Conservation (phyloP, 2,797 vertebrate genomes). For the Sciurus carolinensis region DNA sequence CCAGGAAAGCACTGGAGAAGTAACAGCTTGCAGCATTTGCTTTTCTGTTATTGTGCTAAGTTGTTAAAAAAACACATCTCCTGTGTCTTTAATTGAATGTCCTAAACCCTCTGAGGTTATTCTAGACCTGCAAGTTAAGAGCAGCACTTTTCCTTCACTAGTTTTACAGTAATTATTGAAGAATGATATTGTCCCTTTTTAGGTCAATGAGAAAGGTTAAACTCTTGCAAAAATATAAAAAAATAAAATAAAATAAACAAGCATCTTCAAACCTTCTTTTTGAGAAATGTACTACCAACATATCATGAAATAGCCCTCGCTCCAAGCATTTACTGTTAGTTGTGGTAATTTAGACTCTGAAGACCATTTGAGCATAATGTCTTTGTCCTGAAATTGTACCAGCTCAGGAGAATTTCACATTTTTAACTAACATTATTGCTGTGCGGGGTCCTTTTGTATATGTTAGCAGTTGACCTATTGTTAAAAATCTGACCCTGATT, state of each 20-base stretch:
- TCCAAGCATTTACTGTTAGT: neutral
- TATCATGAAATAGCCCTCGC: neutral
- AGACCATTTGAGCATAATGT: conserved; percentile 50
- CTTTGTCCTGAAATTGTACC: conserved; percentile 50
- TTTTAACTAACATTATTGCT: conserved; percentile 67
- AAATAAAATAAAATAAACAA: neutral
- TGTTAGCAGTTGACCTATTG: conserved; percentile 49
- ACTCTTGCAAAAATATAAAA: neutral
- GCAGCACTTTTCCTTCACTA: neutral
- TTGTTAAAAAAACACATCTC: neutral
- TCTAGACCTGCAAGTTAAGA: neutral
- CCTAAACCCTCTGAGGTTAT: neutral
- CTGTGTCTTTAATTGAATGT: neutral
- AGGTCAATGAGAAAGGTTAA: neutral
- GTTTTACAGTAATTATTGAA: conserved; percentile 2
- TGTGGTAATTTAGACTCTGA: conserved; percentile 38
- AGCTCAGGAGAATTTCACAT: conserved; percentile 52
- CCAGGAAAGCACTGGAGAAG: neutral
- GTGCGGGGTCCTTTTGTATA: neutral
- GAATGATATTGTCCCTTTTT: neutral
- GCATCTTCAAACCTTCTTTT: neutral
- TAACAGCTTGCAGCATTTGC: neutral
- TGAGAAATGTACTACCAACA: conserved; percentile 1
- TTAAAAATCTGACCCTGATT: conserved; percentile 65
- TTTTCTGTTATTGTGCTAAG: neutral